Base-by-base conservation (phyloP, 2,113 vertebrate genomes). In the Sturnus vulgaris region DNA sequence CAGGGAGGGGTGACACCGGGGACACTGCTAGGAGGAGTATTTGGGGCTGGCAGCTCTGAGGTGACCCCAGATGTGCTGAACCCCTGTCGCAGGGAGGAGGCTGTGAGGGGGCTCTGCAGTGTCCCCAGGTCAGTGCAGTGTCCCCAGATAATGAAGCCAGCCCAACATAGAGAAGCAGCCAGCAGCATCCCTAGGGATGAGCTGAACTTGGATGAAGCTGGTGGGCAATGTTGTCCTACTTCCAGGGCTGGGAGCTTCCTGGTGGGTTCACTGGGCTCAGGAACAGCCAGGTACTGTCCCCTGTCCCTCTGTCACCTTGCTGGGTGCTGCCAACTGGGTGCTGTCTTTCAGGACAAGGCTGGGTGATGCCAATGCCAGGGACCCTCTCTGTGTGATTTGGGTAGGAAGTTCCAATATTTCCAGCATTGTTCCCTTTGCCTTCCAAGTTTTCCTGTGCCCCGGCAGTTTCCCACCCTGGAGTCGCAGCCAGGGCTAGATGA, bases 231-330 rank as follows among this genome's bases (percentile, higher is more conserved):
- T 2, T 44, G 25, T 71, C 59, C 44, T 20, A 4, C 3, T 47
- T n/a, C 53, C 27, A 76, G 77, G 39, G 14, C 57, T 22, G 68
- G 19, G 39, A 71, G 11, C 47, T 56, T 81, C 71, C 83, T 0
- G 0, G 22, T 2, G 30, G 46, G 10, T 44, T 73, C 49, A 16
- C 1, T 0, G 4, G 50, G 59, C 59, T 68, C 49, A 22, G 16
- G 1, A 5, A 21, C 39, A 49, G 37, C 23, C 4, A 6, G 44
- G 35, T 37, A 7, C 24, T 0, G 0, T 21, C 19, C 31, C 61
- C 16, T 5, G 15, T 35, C 18, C 23, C 37, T 10, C 8, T 28
- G 7, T 7, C 37, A 35, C 57, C 47, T 40, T 6, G 1, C 39
- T 33, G 71, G 39, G 28, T 53, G 47, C 69, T 65, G 66, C 16